Percentiles rank a stretch among this genome's conserved stretches.
Conservation (phyloP, 2,113 vertebrate species). For the Agelaius tricolor region DNA sequence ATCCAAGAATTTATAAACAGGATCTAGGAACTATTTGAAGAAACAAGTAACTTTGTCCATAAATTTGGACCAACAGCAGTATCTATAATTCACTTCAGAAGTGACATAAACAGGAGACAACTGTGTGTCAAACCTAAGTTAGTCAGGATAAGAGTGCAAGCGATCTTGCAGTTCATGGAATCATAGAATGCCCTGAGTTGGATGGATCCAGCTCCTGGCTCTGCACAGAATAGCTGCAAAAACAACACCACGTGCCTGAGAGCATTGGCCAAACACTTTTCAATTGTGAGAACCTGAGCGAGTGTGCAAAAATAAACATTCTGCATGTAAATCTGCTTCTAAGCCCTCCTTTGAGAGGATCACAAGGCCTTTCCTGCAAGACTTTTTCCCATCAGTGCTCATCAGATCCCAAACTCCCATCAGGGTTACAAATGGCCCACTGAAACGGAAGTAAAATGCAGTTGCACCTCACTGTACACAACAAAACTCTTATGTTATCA, state of each 20-base stretch:
- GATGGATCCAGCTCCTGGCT: not conserved
- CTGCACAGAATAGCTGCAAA: not conserved
- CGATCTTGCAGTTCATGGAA: not conserved
- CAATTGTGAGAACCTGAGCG: not conserved
- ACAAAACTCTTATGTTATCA: not conserved
- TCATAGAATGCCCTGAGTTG: not conserved
- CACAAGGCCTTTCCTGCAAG: not conserved
- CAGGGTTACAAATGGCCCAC: not conserved
- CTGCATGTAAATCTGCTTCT: not conserved
- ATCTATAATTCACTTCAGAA: not conserved
- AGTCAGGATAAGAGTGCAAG: not conserved
- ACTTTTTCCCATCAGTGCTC: not conserved
- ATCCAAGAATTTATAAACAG: constrained; percentile 7
- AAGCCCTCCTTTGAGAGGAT: not conserved
- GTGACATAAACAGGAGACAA: not conserved
- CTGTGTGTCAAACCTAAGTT: not conserved
- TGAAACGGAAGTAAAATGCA: not conserved
- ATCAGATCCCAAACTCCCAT: not conserved
- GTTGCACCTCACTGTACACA: not conserved
- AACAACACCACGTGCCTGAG: not conserved
- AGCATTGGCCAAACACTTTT: not conserved
- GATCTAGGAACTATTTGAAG: not conserved
- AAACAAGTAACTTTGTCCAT: not conserved
- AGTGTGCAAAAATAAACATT: not conserved
- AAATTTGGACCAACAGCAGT: not conserved